These are phyloP conservation scores for Hassar affinis DNA, from an alignment of 2,113 vertebrate genomes.

Conservation along the genomic window DNA sequence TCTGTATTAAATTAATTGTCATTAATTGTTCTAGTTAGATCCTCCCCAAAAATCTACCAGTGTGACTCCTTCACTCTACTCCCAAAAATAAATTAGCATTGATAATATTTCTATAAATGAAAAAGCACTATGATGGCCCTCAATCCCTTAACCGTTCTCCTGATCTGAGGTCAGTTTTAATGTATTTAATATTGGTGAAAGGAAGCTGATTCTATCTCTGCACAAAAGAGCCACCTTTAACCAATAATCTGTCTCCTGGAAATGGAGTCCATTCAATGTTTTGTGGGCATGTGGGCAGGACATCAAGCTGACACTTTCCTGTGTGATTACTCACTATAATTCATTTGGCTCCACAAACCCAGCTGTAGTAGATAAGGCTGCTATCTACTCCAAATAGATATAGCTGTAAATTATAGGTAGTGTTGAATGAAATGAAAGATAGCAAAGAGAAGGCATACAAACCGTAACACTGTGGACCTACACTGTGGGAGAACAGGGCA, in stretches of 20 bases:
- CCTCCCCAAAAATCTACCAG: background rate
- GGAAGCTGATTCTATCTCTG: background rate
- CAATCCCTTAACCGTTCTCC: background rate
- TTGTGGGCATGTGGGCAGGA: conserved; percentile 49
- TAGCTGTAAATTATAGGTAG: conserved; percentile 9
- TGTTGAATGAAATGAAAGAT: conserved; percentile 17
- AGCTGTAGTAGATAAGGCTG: conserved; percentile 46
- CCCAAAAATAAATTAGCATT: background rate
- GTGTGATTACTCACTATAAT: conserved; percentile 45
- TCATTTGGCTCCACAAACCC: conserved; percentile 44
- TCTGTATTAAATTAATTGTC: conserved; percentile 10
- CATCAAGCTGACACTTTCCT: conserved; percentile 45
- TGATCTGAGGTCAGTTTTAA: conserved; percentile 8
- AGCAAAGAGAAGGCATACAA: conserved; percentile 61
- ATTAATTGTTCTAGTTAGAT: background rate
- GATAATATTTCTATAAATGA: background rate
- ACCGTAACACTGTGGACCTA: conserved; percentile 76
- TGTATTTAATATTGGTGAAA: background rate
- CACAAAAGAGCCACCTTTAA: background rate
- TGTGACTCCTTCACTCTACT: background rate
- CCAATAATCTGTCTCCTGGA: background rate
- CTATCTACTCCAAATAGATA: conserved; percentile 20
- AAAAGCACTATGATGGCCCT: background rate
- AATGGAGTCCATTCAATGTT: conserved; percentile 49
- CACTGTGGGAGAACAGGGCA: conserved; percentile 65